phyloP scores from a whole-genome alignment of 2,888 invertebrate species.

The Portevinia maculata region DNA sequence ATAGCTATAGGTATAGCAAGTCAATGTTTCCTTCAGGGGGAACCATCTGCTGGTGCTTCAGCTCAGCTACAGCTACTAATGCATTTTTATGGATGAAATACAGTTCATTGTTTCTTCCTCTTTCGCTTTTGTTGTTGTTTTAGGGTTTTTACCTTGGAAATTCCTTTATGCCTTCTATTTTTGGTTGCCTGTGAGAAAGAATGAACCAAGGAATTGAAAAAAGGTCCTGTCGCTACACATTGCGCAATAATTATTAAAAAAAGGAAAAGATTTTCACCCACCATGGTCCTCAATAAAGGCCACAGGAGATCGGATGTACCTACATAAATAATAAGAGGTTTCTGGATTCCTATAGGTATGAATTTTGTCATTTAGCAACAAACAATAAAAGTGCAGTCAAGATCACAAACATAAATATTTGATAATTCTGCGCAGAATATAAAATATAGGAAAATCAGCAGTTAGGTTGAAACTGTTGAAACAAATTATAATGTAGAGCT shows the following conservation, averaged over 20 bases:
- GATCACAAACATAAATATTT: too few relatives aligned
- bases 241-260: conserved; percentile 4
- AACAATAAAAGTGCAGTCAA: too few relatives aligned
- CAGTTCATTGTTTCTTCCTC: conserved; percentile 14
- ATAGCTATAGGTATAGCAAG: too few relatives aligned
- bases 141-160: conserved; percentile 6
- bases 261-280: background rate
- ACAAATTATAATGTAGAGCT: too few relatives aligned
- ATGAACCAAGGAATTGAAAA: conserved; percentile 4
- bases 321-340: too few relatives aligned
- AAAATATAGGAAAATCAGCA: too few relatives aligned
- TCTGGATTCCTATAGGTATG: too few relatives aligned
- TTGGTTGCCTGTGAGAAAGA: conserved; percentile 27
- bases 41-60: conserved; percentile 50
- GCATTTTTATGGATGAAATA: conserved; percentile 49
- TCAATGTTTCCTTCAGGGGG: conserved; percentile 8
- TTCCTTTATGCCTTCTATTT: conserved; percentile 1
- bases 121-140: conserved; percentile 6
- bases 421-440: too few relatives aligned
- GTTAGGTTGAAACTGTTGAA: too few relatives aligned
- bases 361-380: too few relatives aligned
- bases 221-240: conserved; percentile 1
- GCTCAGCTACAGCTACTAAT: too few relatives aligned
- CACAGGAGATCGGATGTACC: too few relatives aligned
- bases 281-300: conserved; percentile 17